These are phyloP conservation scores for Osmerus eperlanus DNA, from an alignment of 2,113 vertebrate species.

Conservation along the genomic window DNA sequence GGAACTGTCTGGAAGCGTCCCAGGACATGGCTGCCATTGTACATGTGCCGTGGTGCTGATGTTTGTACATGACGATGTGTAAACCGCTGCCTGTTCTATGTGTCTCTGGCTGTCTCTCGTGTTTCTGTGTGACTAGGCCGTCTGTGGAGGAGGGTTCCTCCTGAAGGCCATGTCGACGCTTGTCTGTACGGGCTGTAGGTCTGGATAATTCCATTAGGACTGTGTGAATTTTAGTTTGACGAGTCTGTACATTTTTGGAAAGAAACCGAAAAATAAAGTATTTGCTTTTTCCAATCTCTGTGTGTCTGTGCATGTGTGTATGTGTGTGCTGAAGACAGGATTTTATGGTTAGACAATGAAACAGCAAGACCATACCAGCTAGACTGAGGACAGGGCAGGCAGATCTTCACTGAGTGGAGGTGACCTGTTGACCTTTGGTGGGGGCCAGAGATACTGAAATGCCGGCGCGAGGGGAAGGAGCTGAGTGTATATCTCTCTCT, in stretches of 20 bases:
- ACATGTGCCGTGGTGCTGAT: slow-evolving; percentile 21
- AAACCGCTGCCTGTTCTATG: slow-evolving; percentile 3
- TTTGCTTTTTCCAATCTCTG: slow-evolving; percentile 26
- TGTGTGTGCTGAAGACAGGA: not conserved
- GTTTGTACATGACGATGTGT: not conserved
- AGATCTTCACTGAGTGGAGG: no score
- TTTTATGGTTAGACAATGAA: not conserved
- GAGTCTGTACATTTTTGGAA: slow-evolving; percentile 62
- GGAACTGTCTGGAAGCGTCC: no score
- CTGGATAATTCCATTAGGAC: slow-evolving; percentile 18
- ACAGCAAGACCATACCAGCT: not conserved
- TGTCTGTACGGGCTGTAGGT: slow-evolving; percentile 20
- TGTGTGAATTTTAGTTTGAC: slow-evolving; percentile 45
- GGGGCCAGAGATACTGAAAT: no score
- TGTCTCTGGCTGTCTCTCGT: slow-evolving; percentile 16
- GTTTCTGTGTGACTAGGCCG: slow-evolving; percentile 28
- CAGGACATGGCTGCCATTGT: slow-evolving; percentile 2
- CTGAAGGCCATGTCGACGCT: slow-evolving; percentile 10
- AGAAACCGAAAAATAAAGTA: slow-evolving; percentile 57
- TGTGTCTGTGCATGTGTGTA: not conserved
- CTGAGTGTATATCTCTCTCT: not conserved
- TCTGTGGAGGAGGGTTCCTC: slow-evolving; percentile 19
- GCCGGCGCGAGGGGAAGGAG: not conserved
- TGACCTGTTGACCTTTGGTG: no score
- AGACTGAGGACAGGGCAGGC: not conserved